Conservation (phyloP, 2,797 vertebrate genomes). For the Falco novaeseelandiae region DNA sequence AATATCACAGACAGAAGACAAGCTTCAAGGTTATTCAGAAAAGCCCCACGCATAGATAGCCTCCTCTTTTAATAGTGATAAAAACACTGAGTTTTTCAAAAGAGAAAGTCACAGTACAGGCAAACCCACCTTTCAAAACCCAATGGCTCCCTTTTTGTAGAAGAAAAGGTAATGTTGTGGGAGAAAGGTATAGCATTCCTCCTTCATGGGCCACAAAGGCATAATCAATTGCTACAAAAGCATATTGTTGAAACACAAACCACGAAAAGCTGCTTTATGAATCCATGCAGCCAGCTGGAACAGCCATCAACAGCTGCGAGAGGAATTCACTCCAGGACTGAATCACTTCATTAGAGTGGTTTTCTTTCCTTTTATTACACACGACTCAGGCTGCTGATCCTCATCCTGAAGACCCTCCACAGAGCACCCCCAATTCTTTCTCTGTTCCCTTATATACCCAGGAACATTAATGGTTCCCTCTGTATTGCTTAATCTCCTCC, state of each 20-base stretch:
- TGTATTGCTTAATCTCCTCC: background rate
- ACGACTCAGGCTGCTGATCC: background rate
- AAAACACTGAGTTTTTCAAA: background rate
- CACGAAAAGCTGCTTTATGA: constrained; percentile 48
- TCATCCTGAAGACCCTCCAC: background rate
- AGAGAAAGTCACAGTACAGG: background rate
- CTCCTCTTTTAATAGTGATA: background rate
- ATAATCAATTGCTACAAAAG: constrained; percentile 47
- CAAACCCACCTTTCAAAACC: background rate
- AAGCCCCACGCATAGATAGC: background rate
- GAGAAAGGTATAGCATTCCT: constrained; percentile 17
- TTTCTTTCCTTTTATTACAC: background rate
- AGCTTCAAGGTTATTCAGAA: constrained; percentile 40
- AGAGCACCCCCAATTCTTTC: background rate
- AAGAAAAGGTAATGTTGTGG: background rate
- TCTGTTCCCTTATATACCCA: background rate
- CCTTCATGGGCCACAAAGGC: constrained; percentile 40
- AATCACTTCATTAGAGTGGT: constrained; percentile 3
- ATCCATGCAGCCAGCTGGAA: constrained; percentile 51
- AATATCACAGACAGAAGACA: constrained; percentile 43
- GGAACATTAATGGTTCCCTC: background rate
- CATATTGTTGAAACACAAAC: constrained; percentile 46
- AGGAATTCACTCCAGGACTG: constrained; percentile 30
- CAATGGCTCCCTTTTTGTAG: background rate
- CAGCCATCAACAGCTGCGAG: constrained; percentile 44